A percentile compares a stretch with the other conserved stretches of the same genome.
Evolutionary conservation across 92 coral and sea anemone genomes (phyloP).

Genomic region (Phymanthus crucifer): DNA sequence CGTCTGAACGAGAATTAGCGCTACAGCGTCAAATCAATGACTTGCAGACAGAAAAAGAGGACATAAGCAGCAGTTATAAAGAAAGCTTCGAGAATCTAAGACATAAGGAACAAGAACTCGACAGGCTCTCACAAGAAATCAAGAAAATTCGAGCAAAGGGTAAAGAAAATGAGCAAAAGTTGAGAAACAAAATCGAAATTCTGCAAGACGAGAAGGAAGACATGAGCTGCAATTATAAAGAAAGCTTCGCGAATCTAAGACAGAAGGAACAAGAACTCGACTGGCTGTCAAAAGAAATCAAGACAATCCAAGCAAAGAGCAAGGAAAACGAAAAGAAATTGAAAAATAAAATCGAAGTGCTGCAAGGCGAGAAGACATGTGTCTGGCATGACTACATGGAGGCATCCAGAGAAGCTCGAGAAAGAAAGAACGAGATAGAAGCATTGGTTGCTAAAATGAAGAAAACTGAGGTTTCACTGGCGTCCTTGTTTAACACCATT

Average conservation of each 20-base stretch:
- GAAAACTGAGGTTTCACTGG: conserved; percentile 66
- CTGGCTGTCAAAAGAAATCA: conserved; percentile 58
- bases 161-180: conserved; percentile 41
- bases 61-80: conserved; percentile 62
- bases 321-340: conserved; percentile 46
- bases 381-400: conserved; percentile 81
- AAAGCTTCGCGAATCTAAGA: conserved; percentile 43
- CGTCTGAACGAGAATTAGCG: conserved; percentile 39
- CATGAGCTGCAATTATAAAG: conserved; percentile 59
- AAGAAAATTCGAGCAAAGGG: conserved; percentile 54
- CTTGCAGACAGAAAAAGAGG: conserved; percentile 62
- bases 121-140: conserved; percentile 60
- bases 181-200: conserved; percentile 62
- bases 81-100: conserved; percentile 45
- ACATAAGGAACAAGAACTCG: conserved; percentile 71
- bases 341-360: conserved; percentile 63
- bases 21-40: conserved; percentile 71
- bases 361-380: conserved; percentile 72
- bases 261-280: conserved; percentile 75
- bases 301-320: conserved; percentile 51
- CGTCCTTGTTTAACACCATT: conserved; percentile 74
- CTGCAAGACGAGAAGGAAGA: conserved; percentile 70
- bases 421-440: conserved; percentile 70
- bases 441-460: conserved; percentile 78
- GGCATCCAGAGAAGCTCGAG: conserved; percentile 75